A percentile compares a stretch with the other conserved stretches of the same genome.
Conservation (phyloP, 2,797 vertebrate genomes). For the Helarctos malayanus region DNA sequence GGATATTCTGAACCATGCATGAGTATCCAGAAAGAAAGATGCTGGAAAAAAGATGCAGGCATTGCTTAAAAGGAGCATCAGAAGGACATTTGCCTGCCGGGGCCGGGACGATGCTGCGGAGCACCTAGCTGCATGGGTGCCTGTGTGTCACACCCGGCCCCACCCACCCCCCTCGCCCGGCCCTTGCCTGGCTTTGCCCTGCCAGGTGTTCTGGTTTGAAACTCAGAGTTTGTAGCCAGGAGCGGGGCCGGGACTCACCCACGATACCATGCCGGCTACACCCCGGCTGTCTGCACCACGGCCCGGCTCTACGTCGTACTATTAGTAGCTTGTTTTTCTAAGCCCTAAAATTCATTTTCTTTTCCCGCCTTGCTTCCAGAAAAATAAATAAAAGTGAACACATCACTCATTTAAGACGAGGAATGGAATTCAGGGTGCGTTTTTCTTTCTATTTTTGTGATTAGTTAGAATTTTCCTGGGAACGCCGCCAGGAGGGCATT, state of each 20-base stretch:
- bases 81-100: neutral
- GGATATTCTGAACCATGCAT: neutral
- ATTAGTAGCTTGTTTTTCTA: conserved; percentile 87
- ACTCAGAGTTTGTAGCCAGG: neutral
- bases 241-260: neutral
- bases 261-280: neutral
- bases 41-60: neutral
- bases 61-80: neutral
- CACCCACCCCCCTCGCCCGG: no score
- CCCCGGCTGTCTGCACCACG: conserved; percentile 69
- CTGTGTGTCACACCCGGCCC: neutral
- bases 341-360: conserved; percentile 86
- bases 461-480: conserved; percentile 87
- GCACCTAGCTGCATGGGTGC: neutral
- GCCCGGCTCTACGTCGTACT: conserved; percentile 77
- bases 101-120: neutral
- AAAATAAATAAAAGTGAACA: conserved; percentile 87
- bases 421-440: conserved; percentile 86
- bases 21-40: neutral
- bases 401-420: conserved; percentile 87
- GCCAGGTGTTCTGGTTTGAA: neutral
- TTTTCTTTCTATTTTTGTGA: conserved; percentile 86
- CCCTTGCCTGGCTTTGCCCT: neutral
- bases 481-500: conserved; percentile 74
- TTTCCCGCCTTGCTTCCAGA: conserved; percentile 86